Percentiles rank a stretch among this genome's conserved stretches.
Evolutionary conservation across 2,888 invertebrate species (phyloP).

Genomic region (Euclidia mi): DNA sequence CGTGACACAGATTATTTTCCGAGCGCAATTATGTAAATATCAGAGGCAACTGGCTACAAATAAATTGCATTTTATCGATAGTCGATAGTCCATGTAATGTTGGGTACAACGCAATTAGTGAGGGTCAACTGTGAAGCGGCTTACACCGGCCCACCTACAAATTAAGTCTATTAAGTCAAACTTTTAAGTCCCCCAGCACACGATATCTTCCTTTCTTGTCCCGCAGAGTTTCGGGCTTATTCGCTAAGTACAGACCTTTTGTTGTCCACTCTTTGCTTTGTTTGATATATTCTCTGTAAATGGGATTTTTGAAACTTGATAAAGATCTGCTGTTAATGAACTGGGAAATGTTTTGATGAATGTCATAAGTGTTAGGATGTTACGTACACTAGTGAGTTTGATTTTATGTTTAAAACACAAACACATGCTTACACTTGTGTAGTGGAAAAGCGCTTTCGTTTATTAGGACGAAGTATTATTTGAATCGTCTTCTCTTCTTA

Average conservation of each 20-base stretch:
- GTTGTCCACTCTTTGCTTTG: slow-evolving; percentile 80
- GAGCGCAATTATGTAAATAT: slow-evolving; percentile 40
- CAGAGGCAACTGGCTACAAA: slow-evolving; percentile 39
- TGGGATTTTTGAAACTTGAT: slow-evolving; percentile 71
- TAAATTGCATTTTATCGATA: slow-evolving; percentile 68
- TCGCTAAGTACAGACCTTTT: slow-evolving; percentile 85
- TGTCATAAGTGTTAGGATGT: not conserved
- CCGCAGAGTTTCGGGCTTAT: slow-evolving; percentile 84
- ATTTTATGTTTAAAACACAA: too few species aligned
- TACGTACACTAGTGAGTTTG: not conserved
- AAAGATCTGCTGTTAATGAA: slow-evolving; percentile 53
- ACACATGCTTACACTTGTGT: too few species aligned
- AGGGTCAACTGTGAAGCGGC: slow-evolving; percentile 84
- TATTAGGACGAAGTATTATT: too few species aligned
- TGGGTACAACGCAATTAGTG: slow-evolving; percentile 66
- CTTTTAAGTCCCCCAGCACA: slow-evolving; percentile 88
- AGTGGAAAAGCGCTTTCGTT: too few species aligned
- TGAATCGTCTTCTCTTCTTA: too few species aligned
- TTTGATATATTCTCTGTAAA: slow-evolving; percentile 72
- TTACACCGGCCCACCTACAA: slow-evolving; percentile 84
- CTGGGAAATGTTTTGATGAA: slow-evolving; percentile 23
- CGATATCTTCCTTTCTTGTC: slow-evolving; percentile 88
- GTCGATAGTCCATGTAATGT: slow-evolving; percentile 60
- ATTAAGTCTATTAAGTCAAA: slow-evolving; percentile 89
- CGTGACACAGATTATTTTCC: slow-evolving; percentile 29